Conservation (phyloP, 2,888 invertebrate genomes). For the Rhagonycha fulva region DNA sequence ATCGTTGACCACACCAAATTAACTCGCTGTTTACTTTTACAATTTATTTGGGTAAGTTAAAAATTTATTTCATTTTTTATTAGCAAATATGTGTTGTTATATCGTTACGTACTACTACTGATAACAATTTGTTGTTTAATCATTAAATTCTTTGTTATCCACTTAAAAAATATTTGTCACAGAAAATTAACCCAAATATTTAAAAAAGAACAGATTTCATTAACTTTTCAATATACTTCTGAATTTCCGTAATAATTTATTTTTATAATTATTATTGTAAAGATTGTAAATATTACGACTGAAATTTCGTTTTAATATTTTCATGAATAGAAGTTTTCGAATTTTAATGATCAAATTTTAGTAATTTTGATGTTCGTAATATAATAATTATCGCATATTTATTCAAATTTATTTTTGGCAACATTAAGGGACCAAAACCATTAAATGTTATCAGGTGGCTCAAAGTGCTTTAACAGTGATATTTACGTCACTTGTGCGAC, state of each 20-base stretch:
- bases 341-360: not conserved
- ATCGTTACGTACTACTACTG: not conserved
- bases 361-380: not conserved
- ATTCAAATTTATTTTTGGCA: not conserved
- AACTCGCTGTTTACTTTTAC: constrained; percentile 18
- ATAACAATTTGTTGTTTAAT: not conserved
- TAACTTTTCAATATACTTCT: not conserved
- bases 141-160: not conserved
- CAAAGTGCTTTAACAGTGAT: not conserved
- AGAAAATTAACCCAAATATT: not conserved
- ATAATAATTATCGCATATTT: not conserved
- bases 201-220: not conserved
- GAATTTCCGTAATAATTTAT: not conserved
- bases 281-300: not conserved
- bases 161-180: not conserved
- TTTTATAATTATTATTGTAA: not conserved
- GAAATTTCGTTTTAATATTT: not conserved
- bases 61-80: not conserved
- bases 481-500: not conserved
- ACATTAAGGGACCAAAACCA: not conserved
- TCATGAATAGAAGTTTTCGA: not conserved
- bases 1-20: constrained; percentile 28
- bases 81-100: not conserved
- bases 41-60: not conserved
- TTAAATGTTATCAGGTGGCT: not conserved